Evolutionary conservation across 2,888 invertebrate species (phyloP), one percentile per base, ranked within the genome.

Genomic region (Clepsis dumicolana): DNA sequence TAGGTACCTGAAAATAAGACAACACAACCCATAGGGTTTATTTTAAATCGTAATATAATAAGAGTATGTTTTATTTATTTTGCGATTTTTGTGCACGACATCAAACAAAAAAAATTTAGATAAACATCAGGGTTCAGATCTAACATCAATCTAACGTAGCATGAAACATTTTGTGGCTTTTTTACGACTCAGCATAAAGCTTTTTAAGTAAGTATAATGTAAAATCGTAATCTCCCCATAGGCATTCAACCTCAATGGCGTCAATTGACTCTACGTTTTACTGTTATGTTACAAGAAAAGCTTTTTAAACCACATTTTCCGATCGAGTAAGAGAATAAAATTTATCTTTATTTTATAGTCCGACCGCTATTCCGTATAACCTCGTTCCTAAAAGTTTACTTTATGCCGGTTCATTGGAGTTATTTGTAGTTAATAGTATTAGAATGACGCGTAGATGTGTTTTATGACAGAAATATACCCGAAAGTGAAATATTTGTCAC

Each of bases 311-410:
- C 48, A 25, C 21, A 56, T 62, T 56, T 62, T 56, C 25, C 21
- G 16, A 27, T 35, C 18, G 21, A 62, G 21, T 25, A 4, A 2
- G 35, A n/a, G 41, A 54, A 35, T 62, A 62, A 35, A 67, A 24
- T 67, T 62, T 67, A 67, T 67, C 35, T 56, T 24, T 62, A 48
- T 67, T 67, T 62, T 67, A 67, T 50, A 35, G 27, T 8, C 41
- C 25, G 12, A 8, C 48, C 16, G 38, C 38, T 27, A 27, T 60
- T 29, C 21, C 25, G 32, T 12, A 29, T 52, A 67, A 38, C 66
- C 66, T 67, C 62, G 66, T 56, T 67, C 66, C 54, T 27, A 67
- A 62, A 67, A 62, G 53, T 66, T 62, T 57, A 35, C 60, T 65
- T 60, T 60, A 65, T 54, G 60, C 21, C 18, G 25, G 24, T 54